phyloP scores from a whole-genome alignment of 2,888 invertebrate species.

The Microplitis manilae region DNA sequence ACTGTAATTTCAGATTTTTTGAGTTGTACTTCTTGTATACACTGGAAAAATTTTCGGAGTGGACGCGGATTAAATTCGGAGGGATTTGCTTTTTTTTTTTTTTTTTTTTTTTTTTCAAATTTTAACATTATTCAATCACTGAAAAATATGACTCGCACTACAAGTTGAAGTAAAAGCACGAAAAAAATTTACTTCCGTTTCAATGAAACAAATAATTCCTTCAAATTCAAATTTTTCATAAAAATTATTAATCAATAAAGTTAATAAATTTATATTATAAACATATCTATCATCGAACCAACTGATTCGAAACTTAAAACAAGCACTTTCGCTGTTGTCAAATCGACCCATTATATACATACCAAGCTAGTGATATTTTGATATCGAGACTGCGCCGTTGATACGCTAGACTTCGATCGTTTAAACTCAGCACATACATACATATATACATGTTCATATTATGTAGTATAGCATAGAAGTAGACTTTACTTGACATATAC shows the following conservation, averaged over 20 bases:
- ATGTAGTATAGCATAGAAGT: not conserved
- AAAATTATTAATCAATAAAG: not conserved
- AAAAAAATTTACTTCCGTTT: too few relatives aligned
- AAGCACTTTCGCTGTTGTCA: slow-evolving; percentile 31
- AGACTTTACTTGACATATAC: not conserved
- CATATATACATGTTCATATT: not conserved
- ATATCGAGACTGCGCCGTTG: slow-evolving; percentile 49
- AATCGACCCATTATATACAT: slow-evolving; percentile 33
- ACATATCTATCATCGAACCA: not conserved
- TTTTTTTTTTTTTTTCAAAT: too few relatives aligned
- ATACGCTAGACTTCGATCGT: slow-evolving; percentile 45
- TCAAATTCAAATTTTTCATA: too few relatives aligned
- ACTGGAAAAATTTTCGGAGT: not conserved
- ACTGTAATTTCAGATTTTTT: not conserved
- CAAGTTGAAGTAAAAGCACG: too few relatives aligned
- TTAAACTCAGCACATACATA: slow-evolving; percentile 34
- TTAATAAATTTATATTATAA: not conserved
- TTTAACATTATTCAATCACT: too few relatives aligned
- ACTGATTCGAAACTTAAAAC: not conserved
- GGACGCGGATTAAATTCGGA: too few relatives aligned
- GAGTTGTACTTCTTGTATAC: too few relatives aligned
- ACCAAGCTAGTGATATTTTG: slow-evolving; percentile 46
- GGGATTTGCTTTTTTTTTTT: too few relatives aligned
- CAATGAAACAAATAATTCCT: too few relatives aligned
- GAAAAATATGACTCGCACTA: too few relatives aligned